Conservation (phyloP, 2,888 invertebrate species). For the Podabrus alpinus region DNA sequence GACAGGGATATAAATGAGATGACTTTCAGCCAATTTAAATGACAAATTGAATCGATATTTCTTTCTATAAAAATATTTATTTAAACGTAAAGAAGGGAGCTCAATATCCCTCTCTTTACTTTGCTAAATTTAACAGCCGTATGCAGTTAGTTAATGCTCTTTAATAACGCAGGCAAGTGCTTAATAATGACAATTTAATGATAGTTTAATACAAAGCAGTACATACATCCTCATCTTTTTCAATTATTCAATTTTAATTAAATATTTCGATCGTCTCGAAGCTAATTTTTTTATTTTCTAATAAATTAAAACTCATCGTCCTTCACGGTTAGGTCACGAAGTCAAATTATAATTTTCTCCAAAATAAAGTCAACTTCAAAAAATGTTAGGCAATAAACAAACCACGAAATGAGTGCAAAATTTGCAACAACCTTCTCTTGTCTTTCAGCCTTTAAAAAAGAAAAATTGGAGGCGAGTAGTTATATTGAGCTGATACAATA, state of each 20-base stretch:
- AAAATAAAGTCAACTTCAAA: no score
- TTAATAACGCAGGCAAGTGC: neutral
- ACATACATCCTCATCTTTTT: neutral
- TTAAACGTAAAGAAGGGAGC: slow-evolving; percentile 42
- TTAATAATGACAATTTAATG: neutral
- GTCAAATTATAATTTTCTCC: neutral
- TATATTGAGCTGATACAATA: no score
- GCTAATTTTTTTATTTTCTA: neutral
- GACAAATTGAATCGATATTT: slow-evolving; percentile 58
- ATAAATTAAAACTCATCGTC: neutral
- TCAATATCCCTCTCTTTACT: slow-evolving; percentile 18
- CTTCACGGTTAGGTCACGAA: neutral
- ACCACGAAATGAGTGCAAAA: no score
- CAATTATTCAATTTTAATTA: neutral
- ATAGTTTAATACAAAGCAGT: neutral
- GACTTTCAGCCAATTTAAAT: slow-evolving; percentile 57
- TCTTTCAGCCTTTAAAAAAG: no score
- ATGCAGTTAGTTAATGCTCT: slow-evolving; percentile 1
- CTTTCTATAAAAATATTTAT: slow-evolving; percentile 58
- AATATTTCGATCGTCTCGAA: neutral
- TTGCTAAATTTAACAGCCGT: slow-evolving; percentile 42
- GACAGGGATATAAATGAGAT: slow-evolving; percentile 56
- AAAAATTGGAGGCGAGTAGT: no score
- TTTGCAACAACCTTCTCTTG: no score
- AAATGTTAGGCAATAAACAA: no score